Conservation (phyloP, 1,140 invertebrate species). For the Plodia interpunctella region DNA sequence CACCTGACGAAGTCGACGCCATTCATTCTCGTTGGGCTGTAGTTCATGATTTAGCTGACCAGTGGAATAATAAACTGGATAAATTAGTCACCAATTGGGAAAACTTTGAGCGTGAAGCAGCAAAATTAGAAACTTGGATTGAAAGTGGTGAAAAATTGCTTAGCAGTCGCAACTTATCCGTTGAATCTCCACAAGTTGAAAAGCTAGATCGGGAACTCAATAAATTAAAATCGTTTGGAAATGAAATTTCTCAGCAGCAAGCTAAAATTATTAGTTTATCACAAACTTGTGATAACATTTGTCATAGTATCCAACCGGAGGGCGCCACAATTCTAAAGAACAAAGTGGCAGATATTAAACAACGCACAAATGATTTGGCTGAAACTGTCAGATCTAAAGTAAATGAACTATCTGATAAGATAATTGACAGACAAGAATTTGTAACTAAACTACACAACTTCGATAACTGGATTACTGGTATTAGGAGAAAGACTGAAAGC, state of each 20-base stretch:
- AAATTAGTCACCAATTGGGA: constrained; percentile 89
- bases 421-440: constrained; percentile 90
- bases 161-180: constrained; percentile 75
- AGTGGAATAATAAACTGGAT: constrained; percentile 86
- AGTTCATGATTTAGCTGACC: constrained; percentile 84
- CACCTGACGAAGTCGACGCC: constrained; percentile 88
- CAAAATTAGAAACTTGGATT: constrained; percentile 86
- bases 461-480: constrained; percentile 89
- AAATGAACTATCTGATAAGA: constrained; percentile 87
- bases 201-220: constrained; percentile 85
- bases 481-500: constrained; percentile 85
- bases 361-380: constrained; percentile 82
- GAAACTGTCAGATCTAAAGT: constrained; percentile 85
- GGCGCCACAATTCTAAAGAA: constrained; percentile 84
- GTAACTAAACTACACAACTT: constrained; percentile 88
- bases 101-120: constrained; percentile 84
- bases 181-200: constrained; percentile 82
- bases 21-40: constrained; percentile 87
- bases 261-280: constrained; percentile 87
- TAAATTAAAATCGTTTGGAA: constrained; percentile 86
- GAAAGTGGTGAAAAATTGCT: constrained; percentile 80
- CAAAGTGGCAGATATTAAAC: constrained; percentile 85
- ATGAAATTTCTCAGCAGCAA: constrained; percentile 89
- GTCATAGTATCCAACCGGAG: constrained; percentile 85
- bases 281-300: constrained; percentile 87